Evolutionary conservation across 2,797 vertebrate species (phyloP).

Genomic region (Potorous gilbertii): DNA sequence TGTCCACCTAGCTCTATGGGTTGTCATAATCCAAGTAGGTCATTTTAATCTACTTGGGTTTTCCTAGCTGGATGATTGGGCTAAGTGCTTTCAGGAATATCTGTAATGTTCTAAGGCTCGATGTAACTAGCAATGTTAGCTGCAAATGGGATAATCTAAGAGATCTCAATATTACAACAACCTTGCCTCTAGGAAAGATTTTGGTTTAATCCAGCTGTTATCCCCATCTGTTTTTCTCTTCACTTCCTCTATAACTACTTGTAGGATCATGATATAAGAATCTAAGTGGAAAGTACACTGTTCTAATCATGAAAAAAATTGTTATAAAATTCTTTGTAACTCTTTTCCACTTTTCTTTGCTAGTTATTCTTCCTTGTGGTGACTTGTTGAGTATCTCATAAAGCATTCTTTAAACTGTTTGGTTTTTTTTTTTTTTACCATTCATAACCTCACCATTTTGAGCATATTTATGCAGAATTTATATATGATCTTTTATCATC

Average conservation of each 20-base stretch:
- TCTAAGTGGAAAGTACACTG: not conserved
- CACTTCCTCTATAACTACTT: not conserved
- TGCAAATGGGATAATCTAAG: not conserved
- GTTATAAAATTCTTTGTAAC: not conserved
- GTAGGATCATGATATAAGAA: not conserved
- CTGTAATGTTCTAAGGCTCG: not conserved
- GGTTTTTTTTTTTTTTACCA: not conserved
- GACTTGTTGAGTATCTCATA: not conserved
- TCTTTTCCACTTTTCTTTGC: not conserved
- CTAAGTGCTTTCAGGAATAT: not conserved
- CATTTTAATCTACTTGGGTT: not conserved
- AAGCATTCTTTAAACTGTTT: not conserved
- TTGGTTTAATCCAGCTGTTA: not conserved
- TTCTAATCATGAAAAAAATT: not conserved
- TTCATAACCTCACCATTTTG: not conserved
- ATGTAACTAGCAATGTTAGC: not conserved
- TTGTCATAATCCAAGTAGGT: not conserved
- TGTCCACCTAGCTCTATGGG: not conserved
- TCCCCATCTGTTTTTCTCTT: not conserved
- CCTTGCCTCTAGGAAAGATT: not conserved
- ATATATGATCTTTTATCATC: not conserved
- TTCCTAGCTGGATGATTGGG: not conserved
- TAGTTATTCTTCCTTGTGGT: not conserved
- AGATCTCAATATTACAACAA: not conserved
- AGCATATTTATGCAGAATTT: not conserved